Evolutionary conservation across 2,797 vertebrate genomes (phyloP), one percentile per base, ranked within the genome.

Genomic region (Coilia nasus): DNA sequence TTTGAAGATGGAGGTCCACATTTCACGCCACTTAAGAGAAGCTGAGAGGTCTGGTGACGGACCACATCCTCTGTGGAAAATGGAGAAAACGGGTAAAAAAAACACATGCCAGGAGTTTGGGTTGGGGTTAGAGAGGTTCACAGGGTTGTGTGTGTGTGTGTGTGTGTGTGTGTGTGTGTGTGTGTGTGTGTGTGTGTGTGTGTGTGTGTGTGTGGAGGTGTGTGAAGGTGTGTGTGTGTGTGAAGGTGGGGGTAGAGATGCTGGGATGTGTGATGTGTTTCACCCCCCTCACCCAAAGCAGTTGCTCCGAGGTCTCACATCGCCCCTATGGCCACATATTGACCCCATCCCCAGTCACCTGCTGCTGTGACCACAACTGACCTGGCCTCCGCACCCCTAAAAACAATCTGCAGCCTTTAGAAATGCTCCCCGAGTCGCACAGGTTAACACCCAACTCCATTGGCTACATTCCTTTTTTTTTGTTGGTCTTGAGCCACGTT

Each of bases 341-440:
- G 91, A 92, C 89, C 89, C 91, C 90, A 93, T 91, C 92, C 89
- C 71, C 90, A 94, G 92, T 96, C 95, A 96, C 95, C 95, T 96
- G 95, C 95, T 95, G 94, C 92, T 93, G 93, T 87, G 91, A 94
- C 94, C 94, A 93, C 92, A 90, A 90, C 90, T 95, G 94, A 96
- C 94, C 94, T 93, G 92, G 90, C 92, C 93, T 91, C 88, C 50
- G 9, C 50, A 11, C 60, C 91, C 93, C 91, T 91, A 94, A 95
- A 94, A 95, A 94, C 95, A 95, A 94, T 94, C 90, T 83, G 91
- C 91, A 91, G 91, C 90, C 93, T 88, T 92, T 89, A 87, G 88
- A 89, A 88, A 92, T 83, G 85, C 90, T 91, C 88, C 85, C 83
- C 56, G 85, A 91, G 88, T 87, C 6, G 19, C 83, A 0, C 90